Conservation (phyloP, 2,797 vertebrate species). For the Hybognathus amarus region DNA sequence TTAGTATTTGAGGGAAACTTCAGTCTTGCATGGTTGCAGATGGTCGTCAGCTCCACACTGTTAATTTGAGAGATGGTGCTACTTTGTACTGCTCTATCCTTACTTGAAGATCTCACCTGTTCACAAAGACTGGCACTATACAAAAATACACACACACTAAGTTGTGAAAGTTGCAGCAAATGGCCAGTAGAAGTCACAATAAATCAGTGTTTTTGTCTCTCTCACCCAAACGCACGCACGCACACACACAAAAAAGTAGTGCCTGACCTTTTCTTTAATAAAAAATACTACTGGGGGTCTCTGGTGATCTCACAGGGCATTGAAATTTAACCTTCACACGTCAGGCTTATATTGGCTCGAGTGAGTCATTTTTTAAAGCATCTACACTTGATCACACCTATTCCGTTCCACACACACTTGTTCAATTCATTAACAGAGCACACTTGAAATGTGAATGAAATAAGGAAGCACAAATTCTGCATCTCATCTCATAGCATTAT, state of each 20-base stretch:
- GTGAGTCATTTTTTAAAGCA: background rate
- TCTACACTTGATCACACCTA: background rate
- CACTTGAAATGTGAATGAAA: slow-evolving; percentile 19
- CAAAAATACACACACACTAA: background rate
- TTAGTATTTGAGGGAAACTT: slow-evolving; percentile 28
- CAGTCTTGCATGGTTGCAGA: slow-evolving; percentile 26
- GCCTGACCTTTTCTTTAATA: slow-evolving; percentile 11
- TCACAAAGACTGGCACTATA: background rate
- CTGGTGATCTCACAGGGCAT: background rate
- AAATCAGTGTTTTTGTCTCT: background rate
- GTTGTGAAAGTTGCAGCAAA: background rate
- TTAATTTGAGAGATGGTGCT: slow-evolving; percentile 30
- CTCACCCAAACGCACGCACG: too few species aligned
- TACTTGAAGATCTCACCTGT: background rate
- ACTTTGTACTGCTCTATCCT: background rate
- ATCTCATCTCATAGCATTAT: slow-evolving; percentile 40
- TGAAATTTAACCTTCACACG: background rate
- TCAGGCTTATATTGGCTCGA: background rate
- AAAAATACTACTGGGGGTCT: background rate
- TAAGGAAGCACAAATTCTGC: slow-evolving; percentile 49
- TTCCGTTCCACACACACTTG: background rate
- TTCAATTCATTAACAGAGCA: slow-evolving; percentile 31
- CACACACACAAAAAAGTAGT: background rate
- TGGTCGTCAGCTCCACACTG: slow-evolving; percentile 15
- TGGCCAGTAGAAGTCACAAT: background rate